Conservation (phyloP, 2,888 invertebrate genomes). For the Cosmia trapezina region DNA sequence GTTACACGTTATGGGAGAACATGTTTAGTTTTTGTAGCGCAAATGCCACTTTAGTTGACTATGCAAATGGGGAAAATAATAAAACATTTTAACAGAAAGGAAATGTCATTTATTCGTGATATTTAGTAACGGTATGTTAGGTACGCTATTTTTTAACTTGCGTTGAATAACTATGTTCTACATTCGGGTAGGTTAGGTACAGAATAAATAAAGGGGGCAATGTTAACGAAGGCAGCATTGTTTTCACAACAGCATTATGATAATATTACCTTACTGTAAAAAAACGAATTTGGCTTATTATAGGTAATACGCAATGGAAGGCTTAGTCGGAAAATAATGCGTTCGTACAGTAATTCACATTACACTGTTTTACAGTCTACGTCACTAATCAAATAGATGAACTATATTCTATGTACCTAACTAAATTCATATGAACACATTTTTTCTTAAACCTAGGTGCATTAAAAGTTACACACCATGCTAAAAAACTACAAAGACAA, state of each 20-base stretch:
- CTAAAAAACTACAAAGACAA: constrained; percentile 78
- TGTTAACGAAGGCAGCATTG: constrained; percentile 52
- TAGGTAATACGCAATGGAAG: constrained; percentile 65
- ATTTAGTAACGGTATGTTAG: constrained; percentile 70
- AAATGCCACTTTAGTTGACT: too few relatives aligned
- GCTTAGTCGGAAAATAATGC: constrained; percentile 64
- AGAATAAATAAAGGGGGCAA: constrained; percentile 47
- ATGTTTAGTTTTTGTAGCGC: too few relatives aligned
- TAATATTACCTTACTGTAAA: constrained; percentile 40
- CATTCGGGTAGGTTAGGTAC: constrained; percentile 44
- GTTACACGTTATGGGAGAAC: too few relatives aligned
- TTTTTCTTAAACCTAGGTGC: constrained; percentile 87
- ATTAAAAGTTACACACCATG: constrained; percentile 82
- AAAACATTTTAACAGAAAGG: constrained; percentile 77
- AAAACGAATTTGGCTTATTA: constrained; percentile 63
- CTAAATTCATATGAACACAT: constrained; percentile 90
- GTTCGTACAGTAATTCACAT: constrained; percentile 70
- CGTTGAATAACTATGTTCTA: constrained; percentile 57
- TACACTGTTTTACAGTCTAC: constrained; percentile 88
- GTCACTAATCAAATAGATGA: constrained; percentile 80
- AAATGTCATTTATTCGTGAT: constrained; percentile 82
- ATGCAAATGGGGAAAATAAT: constrained; percentile 56
- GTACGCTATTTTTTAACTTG: constrained; percentile 65
- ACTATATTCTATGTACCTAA: constrained; percentile 84
- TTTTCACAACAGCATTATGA: constrained; percentile 57